phyloP scores from a whole-genome alignment of 2,888 invertebrate species.

The Mantis religiosa region DNA sequence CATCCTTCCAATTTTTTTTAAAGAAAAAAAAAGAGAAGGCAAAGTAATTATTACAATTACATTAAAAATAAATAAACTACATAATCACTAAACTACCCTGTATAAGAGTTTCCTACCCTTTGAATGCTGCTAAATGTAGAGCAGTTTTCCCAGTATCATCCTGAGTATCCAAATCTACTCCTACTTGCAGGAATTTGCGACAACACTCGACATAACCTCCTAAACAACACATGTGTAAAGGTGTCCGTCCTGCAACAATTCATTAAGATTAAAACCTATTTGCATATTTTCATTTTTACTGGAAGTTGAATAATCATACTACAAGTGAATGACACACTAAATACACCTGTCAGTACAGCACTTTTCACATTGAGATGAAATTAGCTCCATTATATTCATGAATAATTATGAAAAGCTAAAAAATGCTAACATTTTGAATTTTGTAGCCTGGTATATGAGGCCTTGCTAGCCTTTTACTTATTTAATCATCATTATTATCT shows the following conservation, averaged over 20 bases:
- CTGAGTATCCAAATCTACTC: conserved; percentile 52
- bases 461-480: too few relatives aligned
- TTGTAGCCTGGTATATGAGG: too few relatives aligned
- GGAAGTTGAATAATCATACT: conserved; percentile 32
- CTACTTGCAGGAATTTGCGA: conserved; percentile 51
- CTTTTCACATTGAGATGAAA: neutral
- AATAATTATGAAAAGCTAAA: too few relatives aligned
- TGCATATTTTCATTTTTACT: conserved; percentile 12
- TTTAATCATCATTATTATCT: too few relatives aligned
- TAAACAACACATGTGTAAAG: conserved; percentile 59
- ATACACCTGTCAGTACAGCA: neutral
- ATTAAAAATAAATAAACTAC: too few relatives aligned
- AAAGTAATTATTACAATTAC: too few relatives aligned
- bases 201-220: conserved; percentile 61
- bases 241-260: conserved; percentile 49
- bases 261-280: conserved; percentile 36
- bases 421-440: too few relatives aligned
- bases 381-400: neutral
- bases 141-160: conserved; percentile 58
- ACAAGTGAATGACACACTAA: neutral
- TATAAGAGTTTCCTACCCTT: conserved; percentile 39
- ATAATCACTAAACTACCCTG: too few relatives aligned
- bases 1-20: too few relatives aligned
- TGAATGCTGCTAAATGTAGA: conserved; percentile 59
- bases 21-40: too few relatives aligned